Conservation (phyloP, 35 echinoderm and acorn worm species). For the Diadema setosum region DNA sequence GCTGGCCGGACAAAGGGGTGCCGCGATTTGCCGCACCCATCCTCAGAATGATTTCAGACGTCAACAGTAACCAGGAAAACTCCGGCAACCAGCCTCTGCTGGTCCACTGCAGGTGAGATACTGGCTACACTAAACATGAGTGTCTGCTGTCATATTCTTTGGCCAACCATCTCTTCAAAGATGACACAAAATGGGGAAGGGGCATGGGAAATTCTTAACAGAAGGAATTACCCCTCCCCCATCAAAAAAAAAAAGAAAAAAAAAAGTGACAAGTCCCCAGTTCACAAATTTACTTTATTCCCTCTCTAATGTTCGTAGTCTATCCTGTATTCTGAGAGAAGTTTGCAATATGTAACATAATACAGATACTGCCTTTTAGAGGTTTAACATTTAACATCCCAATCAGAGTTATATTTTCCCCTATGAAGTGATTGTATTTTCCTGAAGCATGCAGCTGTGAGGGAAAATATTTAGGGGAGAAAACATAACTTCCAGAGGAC, state of each 20-base stretch:
- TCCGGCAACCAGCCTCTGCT: conserved; percentile 19
- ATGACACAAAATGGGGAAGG: not conserved
- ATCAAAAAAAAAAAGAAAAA: not conserved
- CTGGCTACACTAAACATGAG: not conserved
- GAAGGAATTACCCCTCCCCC: no score
- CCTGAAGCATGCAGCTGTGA: no score
- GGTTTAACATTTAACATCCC: no score
- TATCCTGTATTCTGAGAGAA: no score
- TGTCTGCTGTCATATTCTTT: not conserved
- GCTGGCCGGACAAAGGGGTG: conserved; percentile 70
- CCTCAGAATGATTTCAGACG: not conserved
- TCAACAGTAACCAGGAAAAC: not conserved
- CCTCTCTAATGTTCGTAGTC: not conserved
- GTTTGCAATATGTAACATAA: no score
- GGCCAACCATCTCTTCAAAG: not conserved
- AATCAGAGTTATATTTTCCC: no score
- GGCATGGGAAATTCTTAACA: no score
- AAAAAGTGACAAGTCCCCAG: not conserved
- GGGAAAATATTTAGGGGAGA: no score
- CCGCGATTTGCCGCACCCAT: conserved; percentile 60
- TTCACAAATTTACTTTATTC: not conserved
- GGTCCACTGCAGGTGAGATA: conserved; percentile 72
- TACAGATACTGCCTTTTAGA: no score
- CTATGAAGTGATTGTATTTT: no score
- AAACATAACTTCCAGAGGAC: no score